Evolutionary conservation across 2,797 vertebrate species (phyloP), one percentile per base, ranked within the genome.

Genomic region (Linurgus olivaceus): DNA sequence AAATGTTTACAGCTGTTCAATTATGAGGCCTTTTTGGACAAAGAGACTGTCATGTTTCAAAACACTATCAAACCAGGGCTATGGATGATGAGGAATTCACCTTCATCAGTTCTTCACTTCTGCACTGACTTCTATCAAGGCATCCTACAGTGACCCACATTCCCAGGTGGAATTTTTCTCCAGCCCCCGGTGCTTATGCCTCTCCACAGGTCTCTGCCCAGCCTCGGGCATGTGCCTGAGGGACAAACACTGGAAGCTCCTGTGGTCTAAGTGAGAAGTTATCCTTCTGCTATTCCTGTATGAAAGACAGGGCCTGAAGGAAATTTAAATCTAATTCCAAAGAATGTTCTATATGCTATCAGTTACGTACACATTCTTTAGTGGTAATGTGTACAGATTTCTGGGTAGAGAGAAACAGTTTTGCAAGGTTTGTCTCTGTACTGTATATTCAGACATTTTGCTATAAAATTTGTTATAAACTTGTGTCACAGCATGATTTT

Each of bases 1-100:
- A 73, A 59, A 47, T 88, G 79, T 95, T 95, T 94, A 94, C 89
- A 93, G 44, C 55, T 59, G 14, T 90, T 83, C 68, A 83, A 72
- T 73, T 73, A 35, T 65, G 79, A 86, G 76, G 85, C 78, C 76
- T 94, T 96, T 93, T 77, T 61, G 68, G 55, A 80, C 66, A 80
- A 54, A 76, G 31, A 65, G 26, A 37, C 68, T 66, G 9, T 74
- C 19, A 3, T 61, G 28, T 88, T 92, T 92, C 8, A 5, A 45
- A 85, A 77, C 26, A 61, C 44, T 42, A 0, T 24, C 55, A 47
- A 15, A 38, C 9, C 33, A 40, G 65, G 72, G 59, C 58, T 40
- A 2, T 52, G 20, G 57, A 28, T 63, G 38, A 26, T 55, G 50
- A 93, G 72, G 68, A 94, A 67, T 72, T 90, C 71, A 57, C 3